These are phyloP conservation scores for Anastatus disparis DNA, from an alignment of 1,140 invertebrate genomes.

Conservation along the genomic window DNA sequence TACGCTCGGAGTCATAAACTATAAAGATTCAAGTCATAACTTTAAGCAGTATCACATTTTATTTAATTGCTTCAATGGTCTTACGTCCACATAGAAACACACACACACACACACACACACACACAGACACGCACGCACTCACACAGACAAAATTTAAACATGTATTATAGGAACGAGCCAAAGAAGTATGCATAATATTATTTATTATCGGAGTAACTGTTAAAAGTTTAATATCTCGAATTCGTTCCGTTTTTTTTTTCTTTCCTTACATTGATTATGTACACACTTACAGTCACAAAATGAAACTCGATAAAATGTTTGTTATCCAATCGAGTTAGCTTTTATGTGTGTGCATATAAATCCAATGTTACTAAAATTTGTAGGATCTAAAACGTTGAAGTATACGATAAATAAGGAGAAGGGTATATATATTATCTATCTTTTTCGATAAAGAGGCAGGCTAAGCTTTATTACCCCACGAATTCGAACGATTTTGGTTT, in stretches of 20 bases:
- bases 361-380: constrained; percentile 47
- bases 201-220: constrained; percentile 65
- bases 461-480: constrained; percentile 36
- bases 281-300: constrained; percentile 61
- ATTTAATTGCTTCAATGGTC: constrained; percentile 63
- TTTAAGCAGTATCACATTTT: constrained; percentile 66
- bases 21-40: constrained; percentile 68
- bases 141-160: no score
- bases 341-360: no score
- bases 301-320: constrained; percentile 68
- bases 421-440: constrained; percentile 33
- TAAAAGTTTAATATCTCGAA: constrained; percentile 62
- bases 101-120: not conserved
- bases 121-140: not conserved
- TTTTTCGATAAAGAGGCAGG: constrained; percentile 25
- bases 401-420: no score
- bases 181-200: constrained; percentile 64
- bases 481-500: constrained; percentile 40
- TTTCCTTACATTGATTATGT: no score
- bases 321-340: constrained; percentile 64
- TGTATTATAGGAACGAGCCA: not conserved
- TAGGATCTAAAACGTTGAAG: no score
- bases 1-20: constrained; percentile 62
- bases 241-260: constrained; percentile 43
- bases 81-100: constrained; percentile 30